phyloP scores from a whole-genome alignment of 2,888 invertebrate species.

The Hirtodrosophila confusa region DNA sequence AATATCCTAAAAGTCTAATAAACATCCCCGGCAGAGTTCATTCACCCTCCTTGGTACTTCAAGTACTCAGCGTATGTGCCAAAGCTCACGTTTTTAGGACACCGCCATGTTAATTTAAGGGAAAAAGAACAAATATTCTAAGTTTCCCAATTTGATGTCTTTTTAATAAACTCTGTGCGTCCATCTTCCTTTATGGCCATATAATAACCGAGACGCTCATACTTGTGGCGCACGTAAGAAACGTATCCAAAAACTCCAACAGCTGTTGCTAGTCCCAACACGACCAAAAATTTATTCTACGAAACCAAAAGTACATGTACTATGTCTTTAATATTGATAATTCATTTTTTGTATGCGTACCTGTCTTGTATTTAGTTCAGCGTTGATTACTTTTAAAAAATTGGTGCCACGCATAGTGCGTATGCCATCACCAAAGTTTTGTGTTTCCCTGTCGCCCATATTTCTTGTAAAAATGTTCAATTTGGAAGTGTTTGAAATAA shows the following conservation, averaged over 20 bases:
- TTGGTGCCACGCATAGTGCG: conserved; percentile 85
- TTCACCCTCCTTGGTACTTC: no score
- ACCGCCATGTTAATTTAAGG: no score
- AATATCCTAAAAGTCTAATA: no score
- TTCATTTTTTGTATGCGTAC: conserved; percentile 86
- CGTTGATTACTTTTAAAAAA: conserved; percentile 92
- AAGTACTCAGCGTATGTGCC: no score
- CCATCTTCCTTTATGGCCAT: conserved; percentile 91
- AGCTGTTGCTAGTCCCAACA: conserved; percentile 90
- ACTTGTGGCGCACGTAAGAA: conserved; percentile 92
- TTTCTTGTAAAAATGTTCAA: neutral
- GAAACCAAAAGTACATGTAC: conserved; percentile 72
- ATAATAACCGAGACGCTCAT: conserved; percentile 92
- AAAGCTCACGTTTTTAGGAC: no score
- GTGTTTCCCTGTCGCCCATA: conserved; percentile 34
- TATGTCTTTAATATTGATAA: neutral
- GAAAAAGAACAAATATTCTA: conserved; percentile 12
- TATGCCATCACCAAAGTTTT: conserved; percentile 22
- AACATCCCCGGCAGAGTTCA: no score
- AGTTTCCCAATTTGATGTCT: conserved; percentile 46
- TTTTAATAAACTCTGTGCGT: conserved; percentile 88
- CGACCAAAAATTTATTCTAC: conserved; percentile 94
- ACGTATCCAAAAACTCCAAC: conserved; percentile 91
- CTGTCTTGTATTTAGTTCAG: conserved; percentile 94
- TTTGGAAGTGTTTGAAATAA: no score